Evolutionary conservation across 2,888 invertebrate species (phyloP), one percentile per base, ranked within the genome.

Genomic region (Aleiodes alternator): DNA sequence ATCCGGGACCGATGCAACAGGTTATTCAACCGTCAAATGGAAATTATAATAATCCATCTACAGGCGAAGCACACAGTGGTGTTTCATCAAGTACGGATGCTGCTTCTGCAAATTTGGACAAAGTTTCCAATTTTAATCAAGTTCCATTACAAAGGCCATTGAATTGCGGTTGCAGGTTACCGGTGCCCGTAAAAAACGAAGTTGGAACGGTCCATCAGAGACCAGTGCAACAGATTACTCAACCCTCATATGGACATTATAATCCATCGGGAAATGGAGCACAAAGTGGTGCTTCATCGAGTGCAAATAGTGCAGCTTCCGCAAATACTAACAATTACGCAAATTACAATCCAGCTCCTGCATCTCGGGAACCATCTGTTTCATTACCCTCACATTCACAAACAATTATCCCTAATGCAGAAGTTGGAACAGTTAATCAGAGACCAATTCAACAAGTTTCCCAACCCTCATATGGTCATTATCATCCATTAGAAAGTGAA

Each of bases 241-340:
- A 29, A 6, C 56, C 56, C 3, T 23, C 29, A 9, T 4, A 56
- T n/a, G 23, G 56, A 1, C 23, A 23, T 11, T 16, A 9, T 23
- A 29, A 11, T 56, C 23, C 56, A 23, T 56, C 56, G 29, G 50
- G 12, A n/a, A 50, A 3, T 50, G 4, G 8, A 38, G 6, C 56
- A n/a, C 29, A 31, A 3, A 34, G 31, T 31, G 57, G 29, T 31
- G 31, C 57, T 57, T 57, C 57, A 9, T 12, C 57, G 31, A 57
- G 34, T 34, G 34, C 57, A 31, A 57, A 57, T 72, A 56, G 77
- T n/a, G 56, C 71, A 53, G 53, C 78, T 31, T 71, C 55, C 16
- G 66, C 72, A n/a, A 71, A 73, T 23, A 38, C 69, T 4, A 76
- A 80, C 9, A 56, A 12, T 16, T 57, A 76, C 43, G 11, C n/a